Evolutionary conservation across 1,140 invertebrate species (phyloP).

Genomic region (Bombus huntii): DNA sequence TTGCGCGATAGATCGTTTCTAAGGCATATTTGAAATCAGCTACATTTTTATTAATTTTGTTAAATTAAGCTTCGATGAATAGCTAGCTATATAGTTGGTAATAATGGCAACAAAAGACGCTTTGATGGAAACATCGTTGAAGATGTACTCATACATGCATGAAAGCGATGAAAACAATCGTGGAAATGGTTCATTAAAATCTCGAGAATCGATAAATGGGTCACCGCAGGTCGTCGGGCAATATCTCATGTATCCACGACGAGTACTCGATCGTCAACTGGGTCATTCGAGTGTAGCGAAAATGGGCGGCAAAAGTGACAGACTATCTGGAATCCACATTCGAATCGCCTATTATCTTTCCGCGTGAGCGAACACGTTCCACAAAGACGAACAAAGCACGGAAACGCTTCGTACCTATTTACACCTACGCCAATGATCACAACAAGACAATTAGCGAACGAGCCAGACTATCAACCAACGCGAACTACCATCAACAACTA

Average conservation of each 20-base stretch:
- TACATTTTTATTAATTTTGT: too few relatives aligned
- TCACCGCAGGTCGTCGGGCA: constrained; percentile 69
- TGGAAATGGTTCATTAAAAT: constrained; percentile 52
- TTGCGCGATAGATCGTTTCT: too few relatives aligned
- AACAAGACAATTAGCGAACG: neutral
- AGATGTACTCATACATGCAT: neutral
- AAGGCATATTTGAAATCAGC: too few relatives aligned
- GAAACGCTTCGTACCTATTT: neutral
- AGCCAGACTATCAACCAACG: neutral
- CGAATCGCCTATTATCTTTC: neutral
- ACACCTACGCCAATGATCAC: neutral
- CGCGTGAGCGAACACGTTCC: neutral
- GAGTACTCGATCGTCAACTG: constrained; percentile 70
- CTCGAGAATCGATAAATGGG: constrained; percentile 74
- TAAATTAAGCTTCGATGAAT: too few relatives aligned
- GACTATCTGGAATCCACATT: neutral
- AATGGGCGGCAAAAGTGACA: neutral
- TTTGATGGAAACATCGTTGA: neutral
- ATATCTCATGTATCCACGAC: constrained; percentile 70
- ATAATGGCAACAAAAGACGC: too few relatives aligned
- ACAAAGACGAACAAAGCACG: neutral
- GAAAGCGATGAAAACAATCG: constrained; percentile 15
- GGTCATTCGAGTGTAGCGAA: constrained; percentile 66
- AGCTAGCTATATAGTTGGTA: too few relatives aligned
- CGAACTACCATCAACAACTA: neutral